Conservation (phyloP, 2,113 vertebrate genomes). For the Corythoichthys haematopterus region DNA sequence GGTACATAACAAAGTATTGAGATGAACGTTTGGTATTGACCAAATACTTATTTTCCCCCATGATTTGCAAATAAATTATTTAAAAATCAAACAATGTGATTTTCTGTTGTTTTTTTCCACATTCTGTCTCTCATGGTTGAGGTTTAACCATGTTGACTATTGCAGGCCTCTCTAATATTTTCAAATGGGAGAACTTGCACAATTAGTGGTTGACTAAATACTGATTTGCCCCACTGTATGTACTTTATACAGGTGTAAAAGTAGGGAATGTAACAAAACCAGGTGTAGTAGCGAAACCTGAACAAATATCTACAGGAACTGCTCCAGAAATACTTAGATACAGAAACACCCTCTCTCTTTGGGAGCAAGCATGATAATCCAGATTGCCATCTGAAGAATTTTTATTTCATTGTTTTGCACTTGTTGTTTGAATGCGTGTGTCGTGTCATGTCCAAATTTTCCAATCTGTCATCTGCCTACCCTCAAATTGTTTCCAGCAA, state of each 20-base stretch:
- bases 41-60: too few species aligned
- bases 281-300: not conserved
- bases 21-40: too few species aligned
- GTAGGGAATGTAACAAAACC: not conserved
- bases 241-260: not conserved
- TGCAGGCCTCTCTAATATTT: too few species aligned
- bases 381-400: not conserved
- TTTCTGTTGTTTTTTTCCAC: too few species aligned
- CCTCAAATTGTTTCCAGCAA: slow-evolving; percentile 6
- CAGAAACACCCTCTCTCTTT: not conserved
- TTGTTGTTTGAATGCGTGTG: not conserved
- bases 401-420: not conserved
- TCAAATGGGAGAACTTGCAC: too few species aligned
- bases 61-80: too few species aligned
- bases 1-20: too few species aligned
- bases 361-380: not conserved
- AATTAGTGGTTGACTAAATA: too few species aligned
- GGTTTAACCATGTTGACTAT: too few species aligned
- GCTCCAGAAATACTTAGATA: not conserved
- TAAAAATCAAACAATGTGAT: too few species aligned
- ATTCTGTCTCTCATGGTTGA: too few species aligned
- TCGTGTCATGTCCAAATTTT: slow-evolving; percentile 1
- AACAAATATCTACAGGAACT: not conserved
- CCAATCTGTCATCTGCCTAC: not conserved
- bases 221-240: too few species aligned